phyloP scores from a whole-genome alignment of 92 coral and sea anemone species.

The Pocillopora meandrina region DNA sequence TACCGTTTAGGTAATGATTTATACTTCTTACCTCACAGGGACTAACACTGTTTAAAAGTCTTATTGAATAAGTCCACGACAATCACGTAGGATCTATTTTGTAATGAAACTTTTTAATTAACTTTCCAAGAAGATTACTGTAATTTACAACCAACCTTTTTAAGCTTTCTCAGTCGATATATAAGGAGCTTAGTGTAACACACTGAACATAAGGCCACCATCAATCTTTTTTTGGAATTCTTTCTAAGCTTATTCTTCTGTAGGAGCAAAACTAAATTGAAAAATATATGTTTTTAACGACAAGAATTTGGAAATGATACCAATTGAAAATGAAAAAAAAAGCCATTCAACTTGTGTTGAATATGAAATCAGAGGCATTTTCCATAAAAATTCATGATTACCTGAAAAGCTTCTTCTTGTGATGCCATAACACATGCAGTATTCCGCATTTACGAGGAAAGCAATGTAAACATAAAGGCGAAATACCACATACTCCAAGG shows the following conservation, averaged over 20 bases:
- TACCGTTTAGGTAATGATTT: too few species aligned
- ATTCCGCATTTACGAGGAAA: neutral
- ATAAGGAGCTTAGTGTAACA: neutral
- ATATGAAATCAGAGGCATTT: neutral
- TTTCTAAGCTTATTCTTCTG: neutral
- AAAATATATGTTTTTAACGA: constrained; percentile 13
- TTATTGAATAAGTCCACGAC: neutral
- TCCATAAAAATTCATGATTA: neutral
- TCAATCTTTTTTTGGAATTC: neutral
- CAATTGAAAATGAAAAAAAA: constrained; percentile 12
- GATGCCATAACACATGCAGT: neutral
- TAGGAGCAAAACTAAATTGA: constrained; percentile 10
- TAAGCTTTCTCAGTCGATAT: neutral
- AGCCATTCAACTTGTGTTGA: neutral
- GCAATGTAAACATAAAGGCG: neutral
- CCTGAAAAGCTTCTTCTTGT: neutral
- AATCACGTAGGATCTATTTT: neutral
- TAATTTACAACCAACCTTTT: constrained; percentile 35
- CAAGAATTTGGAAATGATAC: neutral
- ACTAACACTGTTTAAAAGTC: neutral
- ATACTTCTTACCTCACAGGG: too few species aligned
- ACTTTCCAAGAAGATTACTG: constrained; percentile 3
- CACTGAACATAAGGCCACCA: neutral
- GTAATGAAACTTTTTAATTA: constrained; percentile 45
- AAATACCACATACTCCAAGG: neutral